A percentile compares a stretch with the other conserved stretches of the same genome.
phyloP scores from a whole-genome alignment of 2,113 vertebrate genomes.

The Ellobius talpinus region DNA sequence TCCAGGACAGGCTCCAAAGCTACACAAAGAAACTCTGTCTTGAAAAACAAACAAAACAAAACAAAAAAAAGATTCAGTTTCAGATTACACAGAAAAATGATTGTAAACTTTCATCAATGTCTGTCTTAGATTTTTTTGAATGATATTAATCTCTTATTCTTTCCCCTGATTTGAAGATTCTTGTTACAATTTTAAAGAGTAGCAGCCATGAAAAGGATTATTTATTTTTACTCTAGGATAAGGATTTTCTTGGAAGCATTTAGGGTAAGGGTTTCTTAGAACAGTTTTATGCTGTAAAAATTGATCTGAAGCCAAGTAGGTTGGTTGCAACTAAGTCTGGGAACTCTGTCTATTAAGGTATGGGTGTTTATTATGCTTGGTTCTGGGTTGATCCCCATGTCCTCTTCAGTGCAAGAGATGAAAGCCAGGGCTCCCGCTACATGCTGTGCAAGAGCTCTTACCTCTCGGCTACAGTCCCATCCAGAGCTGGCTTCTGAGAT shows the following conservation, averaged over 20 bases:
- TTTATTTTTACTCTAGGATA: neutral
- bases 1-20: too few relatives aligned
- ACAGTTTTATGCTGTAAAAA: neutral
- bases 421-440: neutral
- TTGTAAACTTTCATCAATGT: neutral
- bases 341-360: neutral
- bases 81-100: neutral
- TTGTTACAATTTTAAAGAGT: slow-evolving; percentile 39
- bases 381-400: neutral
- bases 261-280: neutral
- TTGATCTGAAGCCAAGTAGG: neutral
- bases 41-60: neutral
- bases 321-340: neutral
- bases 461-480: neutral
- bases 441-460: neutral
- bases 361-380: neutral
- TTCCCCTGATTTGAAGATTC: neutral
- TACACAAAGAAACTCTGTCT: neutral
- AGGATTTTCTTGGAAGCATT: slow-evolving; percentile 21
- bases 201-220: neutral
- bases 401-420: neutral
- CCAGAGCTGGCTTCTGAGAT: neutral
- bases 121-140: neutral
- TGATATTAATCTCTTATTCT: slow-evolving; percentile 29
- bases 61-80: neutral